Base-by-base conservation (phyloP, 2,888 invertebrate genomes). In the Drosophila acutilabella region DNA sequence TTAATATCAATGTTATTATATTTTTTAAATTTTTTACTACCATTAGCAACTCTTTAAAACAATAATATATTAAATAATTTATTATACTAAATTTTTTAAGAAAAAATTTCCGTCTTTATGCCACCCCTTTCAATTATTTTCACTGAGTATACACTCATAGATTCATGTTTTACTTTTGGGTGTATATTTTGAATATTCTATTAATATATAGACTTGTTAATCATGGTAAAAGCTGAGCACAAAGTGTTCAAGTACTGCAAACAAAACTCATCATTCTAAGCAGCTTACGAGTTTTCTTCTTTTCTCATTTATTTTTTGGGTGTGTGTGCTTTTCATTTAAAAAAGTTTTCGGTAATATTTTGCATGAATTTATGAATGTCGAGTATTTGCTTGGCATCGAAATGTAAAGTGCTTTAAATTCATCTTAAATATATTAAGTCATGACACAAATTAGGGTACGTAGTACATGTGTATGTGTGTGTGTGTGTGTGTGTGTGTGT, bases 241-340 rank as follows among this genome's bases (percentile, higher is more conserved):
- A 56, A 62, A 42, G 42, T 44, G 36, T 57, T 54, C 36, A 41
- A n/a, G 33, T 38, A 42, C 41, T 56, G 48, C 11, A 44, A 62
- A 62, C 48, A 50, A 64, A 57, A 51, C 57, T 57, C 64, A 64
- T 57, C 10, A 64, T 38, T 57, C 20, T 57, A 50, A 44, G 50
- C 51, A 11, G 64, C 38, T 57, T 64, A 51, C n/a, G 40, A 44
- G 18, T 42, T 42, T 42, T 33, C 7, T 23, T 36, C 5, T 26
- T 26, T 26, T 26, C 1, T 26, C 2, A 3, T 23, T 23, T 23
- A 0, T 2, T 2, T 20, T 20, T 20, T 20, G 20, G 20, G 20
- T 30, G 1, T 8, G 30, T 7, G 8, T 8, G 30, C 30, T 30
- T 8, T 41, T 47, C 5, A 26, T 26, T 50, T 38, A 4, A 11